Conservation (phyloP, 1,140 invertebrate genomes). For the Vollenhovia emeryi region DNA sequence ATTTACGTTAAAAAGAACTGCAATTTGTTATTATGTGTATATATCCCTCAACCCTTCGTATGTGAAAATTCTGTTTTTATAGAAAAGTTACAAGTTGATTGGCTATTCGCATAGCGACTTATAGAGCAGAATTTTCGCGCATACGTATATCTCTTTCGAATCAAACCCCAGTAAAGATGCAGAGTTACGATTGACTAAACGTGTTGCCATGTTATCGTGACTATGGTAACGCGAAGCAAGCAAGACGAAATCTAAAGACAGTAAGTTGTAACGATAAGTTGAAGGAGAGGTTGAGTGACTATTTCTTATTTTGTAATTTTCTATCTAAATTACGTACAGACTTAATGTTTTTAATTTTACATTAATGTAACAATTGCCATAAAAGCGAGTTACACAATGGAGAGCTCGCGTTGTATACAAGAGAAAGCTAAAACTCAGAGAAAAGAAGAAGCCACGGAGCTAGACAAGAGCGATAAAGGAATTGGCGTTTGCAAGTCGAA, state of each 20-base stretch:
- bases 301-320: background rate
- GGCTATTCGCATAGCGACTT: no score
- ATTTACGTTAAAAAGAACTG: slow-evolving; percentile 30
- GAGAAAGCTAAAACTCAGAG: background rate
- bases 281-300: background rate
- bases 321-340: background rate
- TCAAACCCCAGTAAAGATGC: background rate
- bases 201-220: background rate
- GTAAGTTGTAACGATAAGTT: background rate
- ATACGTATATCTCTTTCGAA: no score
- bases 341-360: background rate
- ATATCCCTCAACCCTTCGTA: background rate
- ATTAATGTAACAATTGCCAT: background rate
- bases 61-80: no score
- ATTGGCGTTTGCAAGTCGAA: slow-evolving; percentile 1
- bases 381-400: background rate
- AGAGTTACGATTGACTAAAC: slow-evolving; percentile 13
- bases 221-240: slow-evolving; percentile 36
- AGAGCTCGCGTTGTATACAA: background rate
- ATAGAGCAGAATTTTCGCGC: no score
- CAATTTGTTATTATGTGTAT: background rate
- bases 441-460: background rate
- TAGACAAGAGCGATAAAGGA: slow-evolving; percentile 1
- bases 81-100: no score
- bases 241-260: background rate